Conservation (phyloP, 2,113 vertebrate species). For the Chaetura pelagica region DNA sequence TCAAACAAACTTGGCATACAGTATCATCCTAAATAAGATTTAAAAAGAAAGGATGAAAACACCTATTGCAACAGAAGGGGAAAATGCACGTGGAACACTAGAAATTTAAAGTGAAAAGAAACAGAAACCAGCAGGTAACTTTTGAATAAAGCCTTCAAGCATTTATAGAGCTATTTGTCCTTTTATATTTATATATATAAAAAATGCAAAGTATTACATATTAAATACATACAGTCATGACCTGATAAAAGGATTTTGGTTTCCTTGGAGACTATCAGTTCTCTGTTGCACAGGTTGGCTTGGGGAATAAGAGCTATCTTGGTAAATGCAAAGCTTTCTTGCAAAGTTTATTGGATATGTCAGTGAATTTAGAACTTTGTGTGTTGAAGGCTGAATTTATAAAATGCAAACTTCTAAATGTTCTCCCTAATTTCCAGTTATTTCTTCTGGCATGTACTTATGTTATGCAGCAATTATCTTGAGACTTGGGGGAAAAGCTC, state of each 20-base stretch:
- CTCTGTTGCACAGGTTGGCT: conserved; percentile 12
- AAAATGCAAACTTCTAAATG: not conserved
- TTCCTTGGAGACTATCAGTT: conserved; percentile 63
- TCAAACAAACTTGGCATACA: not conserved
- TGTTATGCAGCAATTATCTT: not conserved
- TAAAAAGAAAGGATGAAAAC: not conserved
- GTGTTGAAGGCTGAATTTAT: not conserved
- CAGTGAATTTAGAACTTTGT: not conserved
- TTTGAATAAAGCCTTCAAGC: conserved; percentile 37
- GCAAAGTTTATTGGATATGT: not conserved
- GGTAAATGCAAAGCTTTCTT: conserved; percentile 36
- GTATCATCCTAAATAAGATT: not conserved
- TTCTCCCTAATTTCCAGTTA: not conserved
- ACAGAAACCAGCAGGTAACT: conserved; percentile 38
- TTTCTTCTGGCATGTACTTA: not conserved
- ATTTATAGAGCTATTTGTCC: conserved; percentile 18
- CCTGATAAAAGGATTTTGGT: conserved; percentile 53
- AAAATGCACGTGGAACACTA: not conserved
- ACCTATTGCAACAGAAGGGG: not conserved
- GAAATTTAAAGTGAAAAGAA: not conserved
- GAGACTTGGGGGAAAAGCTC: not conserved
- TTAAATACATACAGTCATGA: conserved; percentile 38
- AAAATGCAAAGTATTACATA: not conserved
- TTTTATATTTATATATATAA: conserved; percentile 3
- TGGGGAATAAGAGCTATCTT: conserved; percentile 12